Conservation (phyloP, 2,888 invertebrate species). For the Spilarctia lutea region DNA sequence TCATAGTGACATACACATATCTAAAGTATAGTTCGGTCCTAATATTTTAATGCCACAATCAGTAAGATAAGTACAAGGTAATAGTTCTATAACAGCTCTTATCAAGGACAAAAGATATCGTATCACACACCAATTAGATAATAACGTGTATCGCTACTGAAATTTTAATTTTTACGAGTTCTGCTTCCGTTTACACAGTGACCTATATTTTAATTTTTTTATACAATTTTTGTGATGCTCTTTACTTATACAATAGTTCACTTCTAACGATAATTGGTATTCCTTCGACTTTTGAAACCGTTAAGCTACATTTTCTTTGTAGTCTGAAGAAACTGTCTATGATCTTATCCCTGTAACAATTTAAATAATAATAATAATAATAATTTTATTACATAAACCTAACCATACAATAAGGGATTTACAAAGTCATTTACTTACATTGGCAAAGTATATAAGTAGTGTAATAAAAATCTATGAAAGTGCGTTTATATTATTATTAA, state of each 20-base stretch:
- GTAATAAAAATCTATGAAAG: too few species aligned
- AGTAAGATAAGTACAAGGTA: slow-evolving; percentile 39
- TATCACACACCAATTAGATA: slow-evolving; percentile 49
- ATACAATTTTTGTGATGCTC: background rate
- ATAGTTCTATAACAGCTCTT: slow-evolving; percentile 41
- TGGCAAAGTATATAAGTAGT: too few species aligned
- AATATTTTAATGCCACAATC: slow-evolving; percentile 34
- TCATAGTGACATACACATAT: background rate
- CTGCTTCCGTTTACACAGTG: slow-evolving; percentile 28
- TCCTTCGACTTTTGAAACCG: background rate
- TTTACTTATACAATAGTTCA: background rate
- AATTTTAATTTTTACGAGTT: slow-evolving; percentile 18
- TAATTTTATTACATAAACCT: too few species aligned
- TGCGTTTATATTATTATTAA: background rate
- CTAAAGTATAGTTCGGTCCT: slow-evolving; percentile 8
- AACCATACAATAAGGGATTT: too few species aligned
- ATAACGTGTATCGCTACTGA: slow-evolving; percentile 41
- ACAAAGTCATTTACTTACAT: too few species aligned
- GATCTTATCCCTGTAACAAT: background rate
- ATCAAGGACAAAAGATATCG: slow-evolving; percentile 46
- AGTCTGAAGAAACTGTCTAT: background rate
- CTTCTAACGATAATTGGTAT: background rate
- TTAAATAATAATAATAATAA: too few species aligned
- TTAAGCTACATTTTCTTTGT: background rate
- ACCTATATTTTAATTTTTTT: slow-evolving; percentile 31